Base-by-base conservation (phyloP, 1,140 invertebrate genomes). In the Vollenhovia emeryi region DNA sequence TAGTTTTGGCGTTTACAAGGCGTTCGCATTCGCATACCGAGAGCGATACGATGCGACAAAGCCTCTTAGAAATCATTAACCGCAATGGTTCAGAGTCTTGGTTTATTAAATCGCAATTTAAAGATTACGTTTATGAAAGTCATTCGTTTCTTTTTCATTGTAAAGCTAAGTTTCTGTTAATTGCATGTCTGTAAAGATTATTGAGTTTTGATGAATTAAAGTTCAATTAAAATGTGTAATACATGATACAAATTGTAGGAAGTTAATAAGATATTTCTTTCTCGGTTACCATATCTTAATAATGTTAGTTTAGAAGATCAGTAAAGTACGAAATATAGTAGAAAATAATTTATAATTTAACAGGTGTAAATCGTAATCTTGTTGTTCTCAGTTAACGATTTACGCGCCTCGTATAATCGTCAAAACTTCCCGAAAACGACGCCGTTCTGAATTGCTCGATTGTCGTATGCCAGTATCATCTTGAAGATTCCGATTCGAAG, bases 381-480 rank as follows among this genome's bases (percentile, higher is more conserved):
- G n/a, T 64, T 13, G 50, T 73, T 82, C n/a, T 71, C 50, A 59
- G 4, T 79, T 27, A 1, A 9, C 40, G 76, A 79, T 66, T 80
- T 3, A 18, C 9, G 8, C 11, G 7, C 50, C 66, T 82, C 78
- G 11, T 57, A 73, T 2, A 24, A 82, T 73, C 36, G 78, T 33
- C 50, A 75, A 69, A 55, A 74, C 48, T 69, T 76, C 48, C 40
- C 36, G 40, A 74, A 52, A 73, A 27, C 40, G 7, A 62, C 21
- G 45, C 79, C 86, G 48, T 57, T 64, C 71, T 87, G 43, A 55
- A 87, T 87, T 88, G 86, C 73, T 87, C 86, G 82, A 89, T 79
- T 82, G 83, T 88, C 83, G 87, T 88, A 87, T 59, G 86, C 82
- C 86, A 30, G 30, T 86, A 59, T 83, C 76, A 74, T 71, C 24